Evolutionary conservation across 2,888 invertebrate genomes (phyloP).

Genomic region (Ceriagrion tenellum): DNA sequence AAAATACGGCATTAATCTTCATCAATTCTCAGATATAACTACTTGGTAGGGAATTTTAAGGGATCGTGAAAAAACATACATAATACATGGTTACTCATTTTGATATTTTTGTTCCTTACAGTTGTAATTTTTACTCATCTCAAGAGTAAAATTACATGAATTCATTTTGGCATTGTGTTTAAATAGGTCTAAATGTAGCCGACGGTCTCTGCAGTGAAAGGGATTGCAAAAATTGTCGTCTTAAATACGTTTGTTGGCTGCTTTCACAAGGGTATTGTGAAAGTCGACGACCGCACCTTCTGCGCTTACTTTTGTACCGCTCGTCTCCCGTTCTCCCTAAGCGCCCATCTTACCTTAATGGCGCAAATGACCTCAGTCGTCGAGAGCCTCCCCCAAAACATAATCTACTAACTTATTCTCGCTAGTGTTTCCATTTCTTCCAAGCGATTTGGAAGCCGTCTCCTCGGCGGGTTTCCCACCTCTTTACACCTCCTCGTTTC

Average conservation of each 20-base stretch:
- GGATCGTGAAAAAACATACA: too few species aligned
- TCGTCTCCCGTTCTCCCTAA: background rate
- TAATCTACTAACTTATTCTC: background rate
- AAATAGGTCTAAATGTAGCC: background rate
- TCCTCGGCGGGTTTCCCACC: background rate
- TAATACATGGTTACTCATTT: too few species aligned
- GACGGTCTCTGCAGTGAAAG: background rate
- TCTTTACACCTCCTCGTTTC: background rate
- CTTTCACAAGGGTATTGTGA: background rate
- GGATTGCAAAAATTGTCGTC: background rate
- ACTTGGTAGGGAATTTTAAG: too few species aligned
- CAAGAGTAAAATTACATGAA: too few species aligned
- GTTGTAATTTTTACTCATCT: too few species aligned
- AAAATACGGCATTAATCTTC: too few species aligned
- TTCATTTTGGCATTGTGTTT: background rate
- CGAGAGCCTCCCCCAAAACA: background rate
- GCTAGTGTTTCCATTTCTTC: background rate
- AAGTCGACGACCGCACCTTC: background rate
- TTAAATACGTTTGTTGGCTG: background rate
- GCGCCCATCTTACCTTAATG: background rate
- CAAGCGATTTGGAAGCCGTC: background rate
- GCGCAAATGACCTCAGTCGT: conserved; percentile 1
- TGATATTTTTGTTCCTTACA: too few species aligned
- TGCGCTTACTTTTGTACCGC: background rate
- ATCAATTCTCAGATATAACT: too few species aligned